Percentiles rank a stretch among this genome's conserved stretches.
These are phyloP conservation scores for Plagodis dolabraria DNA, from an alignment of 2,888 invertebrate species.

Conservation along the genomic window DNA sequence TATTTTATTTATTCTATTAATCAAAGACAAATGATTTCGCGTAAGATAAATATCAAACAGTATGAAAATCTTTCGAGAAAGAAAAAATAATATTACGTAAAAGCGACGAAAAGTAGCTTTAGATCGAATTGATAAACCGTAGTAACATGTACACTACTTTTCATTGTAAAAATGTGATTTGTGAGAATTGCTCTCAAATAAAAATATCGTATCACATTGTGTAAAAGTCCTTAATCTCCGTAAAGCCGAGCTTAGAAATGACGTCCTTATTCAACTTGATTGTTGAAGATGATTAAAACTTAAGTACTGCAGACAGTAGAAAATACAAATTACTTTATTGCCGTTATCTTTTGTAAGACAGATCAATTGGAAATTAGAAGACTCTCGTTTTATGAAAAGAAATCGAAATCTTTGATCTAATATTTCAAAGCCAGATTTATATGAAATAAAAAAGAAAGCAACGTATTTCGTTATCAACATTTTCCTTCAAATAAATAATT, in stretches of 20 bases:
- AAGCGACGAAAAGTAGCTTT: too few relatives aligned
- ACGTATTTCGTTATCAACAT: too few relatives aligned
- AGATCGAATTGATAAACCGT: too few relatives aligned
- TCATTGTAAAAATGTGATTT: too few relatives aligned
- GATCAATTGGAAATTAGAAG: conserved; percentile 25
- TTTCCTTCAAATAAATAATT: neutral
- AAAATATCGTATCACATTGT: neutral
- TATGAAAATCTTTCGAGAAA: too few relatives aligned
- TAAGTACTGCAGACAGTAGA: conserved; percentile 15
- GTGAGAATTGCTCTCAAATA: too few relatives aligned
- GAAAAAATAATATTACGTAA: too few relatives aligned
- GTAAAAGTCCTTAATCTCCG: neutral
- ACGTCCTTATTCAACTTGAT: conserved; percentile 16
- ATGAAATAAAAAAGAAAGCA: neutral
- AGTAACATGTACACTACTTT: too few relatives aligned
- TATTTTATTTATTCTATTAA: too few relatives aligned
- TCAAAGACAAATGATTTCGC: too few relatives aligned
- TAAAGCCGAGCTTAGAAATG: conserved; percentile 16
- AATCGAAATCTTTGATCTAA: neutral
- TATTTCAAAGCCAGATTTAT: neutral
- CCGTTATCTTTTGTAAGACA: conserved; percentile 24
- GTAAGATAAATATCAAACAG: too few relatives aligned
- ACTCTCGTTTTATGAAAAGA: neutral
- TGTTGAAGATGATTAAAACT: conserved; percentile 22
- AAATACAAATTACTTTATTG: conserved; percentile 21